Percentiles rank a stretch among this genome's conserved stretches.
phyloP scores from a whole-genome alignment of 2,797 vertebrate genomes.

The Iguana delicatissima region DNA sequence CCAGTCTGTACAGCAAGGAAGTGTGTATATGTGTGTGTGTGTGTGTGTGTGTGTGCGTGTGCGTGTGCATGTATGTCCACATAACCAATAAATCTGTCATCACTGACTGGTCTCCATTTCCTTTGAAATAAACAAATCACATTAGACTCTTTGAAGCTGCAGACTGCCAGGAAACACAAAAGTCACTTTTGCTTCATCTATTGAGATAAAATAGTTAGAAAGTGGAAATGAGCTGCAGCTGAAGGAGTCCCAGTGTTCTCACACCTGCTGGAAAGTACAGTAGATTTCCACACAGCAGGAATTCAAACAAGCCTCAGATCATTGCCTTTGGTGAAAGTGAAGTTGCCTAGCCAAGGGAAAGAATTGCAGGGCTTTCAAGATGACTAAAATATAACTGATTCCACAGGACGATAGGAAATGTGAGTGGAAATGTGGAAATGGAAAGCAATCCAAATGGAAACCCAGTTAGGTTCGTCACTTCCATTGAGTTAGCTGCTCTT shows the following conservation, averaged over 20 bases:
- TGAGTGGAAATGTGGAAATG: constrained; percentile 60
- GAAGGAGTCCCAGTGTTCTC: constrained; percentile 74
- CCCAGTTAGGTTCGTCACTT: constrained; percentile 9
- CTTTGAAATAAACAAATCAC: constrained; percentile 87
- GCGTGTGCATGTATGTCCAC: constrained; percentile 79
- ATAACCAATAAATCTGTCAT: constrained; percentile 88
- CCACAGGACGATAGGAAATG: constrained; percentile 59
- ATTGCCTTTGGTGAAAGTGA: constrained; percentile 67
- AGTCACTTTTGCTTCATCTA: constrained; percentile 82
- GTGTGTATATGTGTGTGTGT: background rate
- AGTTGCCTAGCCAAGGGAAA: constrained; percentile 69
- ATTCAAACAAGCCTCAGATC: constrained; percentile 76
- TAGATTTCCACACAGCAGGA: constrained; percentile 73
- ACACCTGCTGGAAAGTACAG: constrained; percentile 79
- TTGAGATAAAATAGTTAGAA: constrained; percentile 80
- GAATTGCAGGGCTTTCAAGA: constrained; percentile 70
- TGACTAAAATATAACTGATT: constrained; percentile 62
- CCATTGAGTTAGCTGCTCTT: constrained; percentile 35
- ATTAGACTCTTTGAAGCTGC: constrained; percentile 81
- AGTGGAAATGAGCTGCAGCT: constrained; percentile 80
- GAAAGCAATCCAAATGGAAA: constrained; percentile 47
- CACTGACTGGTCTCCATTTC: constrained; percentile 85
- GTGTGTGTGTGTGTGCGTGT: constrained; percentile 23
- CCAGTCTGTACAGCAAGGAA: constrained; percentile 68
- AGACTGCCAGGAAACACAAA: constrained; percentile 82